Percentiles rank a stretch among this genome's conserved stretches.
Evolutionary conservation across 92 coral and sea anemone genomes (phyloP).

Genomic region (Galaxea fascicularis): DNA sequence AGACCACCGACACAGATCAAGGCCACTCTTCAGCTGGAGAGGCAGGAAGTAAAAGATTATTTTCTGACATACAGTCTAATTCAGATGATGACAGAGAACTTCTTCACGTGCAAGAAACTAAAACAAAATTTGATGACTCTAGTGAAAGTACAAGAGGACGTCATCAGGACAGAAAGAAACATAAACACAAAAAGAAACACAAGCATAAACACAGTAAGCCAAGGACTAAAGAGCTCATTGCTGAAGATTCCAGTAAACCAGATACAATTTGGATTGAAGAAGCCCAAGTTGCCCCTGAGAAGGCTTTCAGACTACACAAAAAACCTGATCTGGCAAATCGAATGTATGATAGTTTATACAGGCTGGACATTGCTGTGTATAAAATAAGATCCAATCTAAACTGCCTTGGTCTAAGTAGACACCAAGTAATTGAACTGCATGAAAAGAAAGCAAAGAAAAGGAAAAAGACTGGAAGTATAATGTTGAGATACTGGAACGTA

Average conservation of each 20-base stretch:
- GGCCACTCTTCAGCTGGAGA: background rate
- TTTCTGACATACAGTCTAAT: slow-evolving; percentile 15
- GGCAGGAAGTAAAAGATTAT: slow-evolving; percentile 11
- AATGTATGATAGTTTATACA: slow-evolving; percentile 81
- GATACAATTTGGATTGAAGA: slow-evolving; percentile 96
- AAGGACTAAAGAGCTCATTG: slow-evolving; percentile 24
- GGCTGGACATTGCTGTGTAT: slow-evolving; percentile 89
- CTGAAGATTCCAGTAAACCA: slow-evolving; percentile 72
- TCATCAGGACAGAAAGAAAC: slow-evolving; percentile 77
- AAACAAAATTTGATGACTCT: background rate
- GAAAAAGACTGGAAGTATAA: slow-evolving; percentile 29
- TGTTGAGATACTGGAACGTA: slow-evolving; percentile 65
- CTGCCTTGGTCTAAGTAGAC: slow-evolving; percentile 81
- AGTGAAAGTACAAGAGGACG: slow-evolving; percentile 42
- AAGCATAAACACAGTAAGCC: slow-evolving; percentile 29
- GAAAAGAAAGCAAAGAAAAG: slow-evolving; percentile 69
- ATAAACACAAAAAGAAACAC: slow-evolving; percentile 74
- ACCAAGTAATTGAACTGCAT: slow-evolving; percentile 60
- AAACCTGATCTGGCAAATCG: slow-evolving; percentile 89
- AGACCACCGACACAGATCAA: background rate
- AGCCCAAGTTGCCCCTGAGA: slow-evolving; percentile 70
- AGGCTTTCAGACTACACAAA: slow-evolving; percentile 85
- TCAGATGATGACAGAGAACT: slow-evolving; percentile 57
- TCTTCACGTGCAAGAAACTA: slow-evolving; percentile 26
- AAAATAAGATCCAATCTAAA: slow-evolving; percentile 69